Conservation (phyloP, 2,113 vertebrate genomes). For the Callaeas wilsoni region DNA sequence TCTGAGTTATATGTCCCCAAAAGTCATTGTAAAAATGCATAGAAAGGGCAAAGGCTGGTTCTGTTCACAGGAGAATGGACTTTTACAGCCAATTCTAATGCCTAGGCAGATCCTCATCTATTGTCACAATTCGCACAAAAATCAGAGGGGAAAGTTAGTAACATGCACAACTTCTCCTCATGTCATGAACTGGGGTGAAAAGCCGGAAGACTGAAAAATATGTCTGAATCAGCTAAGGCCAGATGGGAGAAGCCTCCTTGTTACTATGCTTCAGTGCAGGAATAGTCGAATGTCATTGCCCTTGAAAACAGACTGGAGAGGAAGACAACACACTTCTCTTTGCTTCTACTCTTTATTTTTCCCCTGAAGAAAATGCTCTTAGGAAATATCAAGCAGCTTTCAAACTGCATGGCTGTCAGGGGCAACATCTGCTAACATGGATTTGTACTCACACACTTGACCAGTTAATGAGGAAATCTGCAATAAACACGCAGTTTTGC, state of each 20-base stretch:
- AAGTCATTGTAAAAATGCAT: neutral
- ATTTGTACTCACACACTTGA: neutral
- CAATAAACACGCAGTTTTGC: neutral
- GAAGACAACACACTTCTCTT: neutral
- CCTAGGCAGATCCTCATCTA: neutral
- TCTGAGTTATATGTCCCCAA: neutral
- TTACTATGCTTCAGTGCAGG: neutral
- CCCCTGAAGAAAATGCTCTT: neutral
- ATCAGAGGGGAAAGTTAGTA: neutral
- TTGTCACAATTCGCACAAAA: neutral
- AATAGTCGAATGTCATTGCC: neutral
- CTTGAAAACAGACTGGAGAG: neutral
- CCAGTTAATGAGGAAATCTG: neutral
- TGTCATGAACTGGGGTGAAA: neutral
- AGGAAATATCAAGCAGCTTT: neutral
- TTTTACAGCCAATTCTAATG: neutral
- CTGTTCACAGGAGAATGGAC: neutral
- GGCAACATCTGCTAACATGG: neutral
- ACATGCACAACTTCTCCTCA: neutral
- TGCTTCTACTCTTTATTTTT: neutral
- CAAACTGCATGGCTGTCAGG: neutral
- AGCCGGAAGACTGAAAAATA: neutral
- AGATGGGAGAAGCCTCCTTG: neutral
- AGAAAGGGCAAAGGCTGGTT: neutral
- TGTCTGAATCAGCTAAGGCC: neutral